Evolutionary conservation across 2,888 invertebrate genomes (phyloP), one percentile per base, ranked within the genome.

Genomic region (Brenthis daphne): DNA sequence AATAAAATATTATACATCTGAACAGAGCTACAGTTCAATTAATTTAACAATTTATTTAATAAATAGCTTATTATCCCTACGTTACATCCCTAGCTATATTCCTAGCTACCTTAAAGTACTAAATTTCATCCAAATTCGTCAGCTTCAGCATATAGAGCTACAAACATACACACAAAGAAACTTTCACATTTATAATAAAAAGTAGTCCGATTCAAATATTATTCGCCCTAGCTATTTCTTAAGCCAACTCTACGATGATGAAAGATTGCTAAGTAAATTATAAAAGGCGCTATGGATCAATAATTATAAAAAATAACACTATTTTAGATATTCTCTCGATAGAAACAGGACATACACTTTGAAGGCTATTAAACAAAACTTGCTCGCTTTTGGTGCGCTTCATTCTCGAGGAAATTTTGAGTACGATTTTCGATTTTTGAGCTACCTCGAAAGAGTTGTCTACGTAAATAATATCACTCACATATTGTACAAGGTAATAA

Each of bases 381-480:
- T 82, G 57, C 51, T 75, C 65, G 70, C 71, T n/a, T 80, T 79
- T 67, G 80, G 77, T 2, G 77, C 76, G 8, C 61, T 79, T 43
- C 57, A 58, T 73, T 14, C 61, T 3, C 48, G 69, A 55, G 69
- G 50, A 6, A 37, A 20, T 6, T 65, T 67, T n/a, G 63, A 66
- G 0, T 76, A 77, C 12, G 75, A 79, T 64, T 57, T 75, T 47
- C 65, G 70, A 47, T 85, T 87, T 68, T 78, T 80, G 67, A 70
- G 77, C 16, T 76, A 80, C 65, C 73, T 86, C 14, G 69, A 75
- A 14, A 78, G 76, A 29, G 61, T 75, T 3, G 75, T 75, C n/a
- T 68, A 74, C 0, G 70, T 76, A 20, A 73, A 75, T 37, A 85
- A 83, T 61, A 71, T 81, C 55, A 83, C 79, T 8, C 74, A 82